Evolutionary conservation across 2,888 invertebrate genomes (phyloP), one percentile per base, ranked within the genome.

Genomic region (Thelaira solivaga): DNA sequence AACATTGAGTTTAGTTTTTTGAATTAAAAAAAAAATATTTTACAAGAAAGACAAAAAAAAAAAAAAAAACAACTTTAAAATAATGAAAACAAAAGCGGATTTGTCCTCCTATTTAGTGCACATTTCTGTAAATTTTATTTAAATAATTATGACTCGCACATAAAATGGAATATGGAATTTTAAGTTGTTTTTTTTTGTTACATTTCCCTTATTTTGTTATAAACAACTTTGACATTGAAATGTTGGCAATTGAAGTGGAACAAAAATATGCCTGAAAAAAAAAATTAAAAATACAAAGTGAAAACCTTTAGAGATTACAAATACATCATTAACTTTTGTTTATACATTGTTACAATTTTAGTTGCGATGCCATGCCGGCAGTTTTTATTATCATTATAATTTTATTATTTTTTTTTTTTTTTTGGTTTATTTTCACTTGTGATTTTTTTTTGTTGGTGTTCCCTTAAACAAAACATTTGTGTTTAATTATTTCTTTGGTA

Each of bases 171-270:
- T n/a, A 51, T 59, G 41, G 59, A 69, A 69, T 31, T 49, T 49
- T 41, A 64, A 26, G 13, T 34, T 7, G 31, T 13, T 31, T 43
- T n/a, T 43, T n/a, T 24, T 43, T 20, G 51, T 1, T 20, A 11
- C 10, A 3, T 55, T 34, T 24, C 34, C 7, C 10, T 53, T 45
- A 16, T 51, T 22, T 41, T 31, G 10, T 45, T 24, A n/a, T 11
- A 39, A 39, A 47, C 26, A 59, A 57, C 4, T 47, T 39, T 36
- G 41, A 65, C 41, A 65, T 57, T 39, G 24, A 55, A 55, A 55
- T 36, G 8, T 34, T 68, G 39, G 24, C 13, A 61, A 41, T 41
- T 41, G 41, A 61, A 61, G 69, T 51, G 49, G 49, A 49, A 69
- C 69, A 59, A 36, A 34, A 41, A 41, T 59, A n/a, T 43, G 26